Percentiles rank a stretch among this genome's conserved stretches.
Evolutionary conservation across 2,113 vertebrate genomes (phyloP).

Genomic region (Gobius niger): DNA sequence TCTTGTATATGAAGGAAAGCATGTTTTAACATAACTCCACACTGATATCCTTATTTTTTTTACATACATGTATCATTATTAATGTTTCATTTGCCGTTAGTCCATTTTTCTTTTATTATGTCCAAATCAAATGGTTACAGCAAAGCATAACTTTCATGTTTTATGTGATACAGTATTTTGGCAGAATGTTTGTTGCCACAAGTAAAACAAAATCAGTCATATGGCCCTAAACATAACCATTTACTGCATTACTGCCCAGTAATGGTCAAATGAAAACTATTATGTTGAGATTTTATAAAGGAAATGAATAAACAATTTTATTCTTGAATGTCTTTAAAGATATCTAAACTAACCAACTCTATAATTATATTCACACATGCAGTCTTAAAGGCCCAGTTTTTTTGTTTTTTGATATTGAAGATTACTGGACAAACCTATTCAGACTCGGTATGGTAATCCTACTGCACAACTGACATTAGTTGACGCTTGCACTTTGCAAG

Average conservation of each 20-base stretch:
- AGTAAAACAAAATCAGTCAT: constrained; percentile 27
- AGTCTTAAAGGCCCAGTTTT: constrained; percentile 31
- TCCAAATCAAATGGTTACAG: constrained; percentile 16
- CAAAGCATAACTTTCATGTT: constrained; percentile 19
- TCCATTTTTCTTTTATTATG: constrained; percentile 25
- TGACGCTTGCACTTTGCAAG: constrained; percentile 64
- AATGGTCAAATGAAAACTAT: constrained; percentile 47
- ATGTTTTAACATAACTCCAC: constrained; percentile 65
- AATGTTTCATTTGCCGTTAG: constrained; percentile 31
- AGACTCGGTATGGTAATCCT: constrained; percentile 59
- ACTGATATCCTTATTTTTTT: constrained; percentile 50
- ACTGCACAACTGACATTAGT: constrained; percentile 59
- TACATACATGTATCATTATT: constrained; percentile 49
- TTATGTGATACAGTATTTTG: constrained; percentile 33
- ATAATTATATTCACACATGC: constrained; percentile 21
- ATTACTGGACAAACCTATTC: constrained; percentile 46
- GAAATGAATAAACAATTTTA: constrained; percentile 42
- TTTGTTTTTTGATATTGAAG: constrained; percentile 29
- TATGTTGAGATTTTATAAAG: constrained; percentile 47
- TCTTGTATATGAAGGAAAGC: constrained; percentile 72
- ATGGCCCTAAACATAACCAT: constrained; percentile 42
- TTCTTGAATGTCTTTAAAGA: constrained; percentile 36
- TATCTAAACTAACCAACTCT: constrained; percentile 23
- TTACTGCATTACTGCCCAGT: constrained; percentile 47
- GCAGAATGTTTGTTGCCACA: constrained; percentile 39